Evolutionary conservation across 92 coral and sea anemone genomes (phyloP).

Genomic region (Porites divaricata): DNA sequence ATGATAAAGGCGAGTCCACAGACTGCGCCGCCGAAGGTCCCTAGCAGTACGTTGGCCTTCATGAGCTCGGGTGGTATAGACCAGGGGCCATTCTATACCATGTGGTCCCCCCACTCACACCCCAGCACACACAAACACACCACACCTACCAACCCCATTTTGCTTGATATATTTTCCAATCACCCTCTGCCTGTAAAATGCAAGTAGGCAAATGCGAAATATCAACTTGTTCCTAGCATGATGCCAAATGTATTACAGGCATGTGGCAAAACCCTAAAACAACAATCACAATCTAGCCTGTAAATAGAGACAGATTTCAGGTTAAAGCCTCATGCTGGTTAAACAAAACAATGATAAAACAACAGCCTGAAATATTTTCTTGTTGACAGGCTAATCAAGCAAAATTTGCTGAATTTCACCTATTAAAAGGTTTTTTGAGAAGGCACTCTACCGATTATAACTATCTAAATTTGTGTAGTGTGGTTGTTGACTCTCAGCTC

Average conservation of each 20-base stretch:
- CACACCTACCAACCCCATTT: conserved; percentile 21
- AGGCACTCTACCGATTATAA: conserved; percentile 45
- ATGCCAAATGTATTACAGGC: too few relatives aligned
- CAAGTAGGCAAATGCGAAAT: conserved; percentile 14
- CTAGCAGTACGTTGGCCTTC: too few relatives aligned
- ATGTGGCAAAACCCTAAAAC: conserved; percentile 10
- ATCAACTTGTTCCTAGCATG: conserved; percentile 2
- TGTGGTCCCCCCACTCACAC: conserved; percentile 10
- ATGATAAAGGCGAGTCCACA: too few relatives aligned
- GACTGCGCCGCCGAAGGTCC: too few relatives aligned
- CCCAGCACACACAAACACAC: conserved; percentile 3
- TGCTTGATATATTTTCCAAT: conserved; percentile 20
- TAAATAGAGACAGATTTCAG: conserved; percentile 15
- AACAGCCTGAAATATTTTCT: conserved; percentile 7
- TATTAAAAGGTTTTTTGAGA: conserved; percentile 9
- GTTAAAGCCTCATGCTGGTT: conserved; percentile 14
- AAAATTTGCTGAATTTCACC: conserved; percentile 13
- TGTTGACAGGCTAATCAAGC: conserved; percentile 6
- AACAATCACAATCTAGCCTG: conserved; percentile 10
- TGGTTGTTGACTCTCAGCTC: conserved; percentile 34
- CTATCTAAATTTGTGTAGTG: conserved; percentile 59
- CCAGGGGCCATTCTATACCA: not conserved
- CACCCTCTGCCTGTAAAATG: conserved; percentile 1
- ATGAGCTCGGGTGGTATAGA: too few relatives aligned
- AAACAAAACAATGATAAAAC: not conserved